Percentiles rank a stretch among this genome's conserved stretches.
These are phyloP conservation scores for Dyspetes luteomarginatus DNA, from an alignment of 2,888 invertebrate species.

Conservation along the genomic window DNA sequence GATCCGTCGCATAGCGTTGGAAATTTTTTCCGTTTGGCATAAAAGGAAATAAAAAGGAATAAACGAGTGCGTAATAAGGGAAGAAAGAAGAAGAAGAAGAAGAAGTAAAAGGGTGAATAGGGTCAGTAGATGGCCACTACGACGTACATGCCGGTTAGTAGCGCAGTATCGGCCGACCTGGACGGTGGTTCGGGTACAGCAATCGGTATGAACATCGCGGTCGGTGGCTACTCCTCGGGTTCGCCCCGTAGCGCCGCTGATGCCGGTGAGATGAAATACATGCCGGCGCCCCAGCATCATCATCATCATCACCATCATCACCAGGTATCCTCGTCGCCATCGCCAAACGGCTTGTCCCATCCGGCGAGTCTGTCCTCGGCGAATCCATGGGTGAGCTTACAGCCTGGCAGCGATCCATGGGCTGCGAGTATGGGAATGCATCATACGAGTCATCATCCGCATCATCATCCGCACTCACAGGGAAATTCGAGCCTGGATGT, in stretches of 20 bases:
- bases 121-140: constrained; percentile 94
- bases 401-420: constrained; percentile 92
- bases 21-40: not conserved
- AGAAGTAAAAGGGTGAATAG: constrained; percentile 83
- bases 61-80: not conserved
- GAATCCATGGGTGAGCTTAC: constrained; percentile 94
- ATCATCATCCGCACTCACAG: constrained; percentile 86
- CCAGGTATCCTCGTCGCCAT: constrained; percentile 88
- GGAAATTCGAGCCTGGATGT: constrained; percentile 87
- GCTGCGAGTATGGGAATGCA: constrained; percentile 89
- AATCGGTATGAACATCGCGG: constrained; percentile 89
- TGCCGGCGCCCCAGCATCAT: constrained; percentile 92
- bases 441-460: constrained; percentile 87
- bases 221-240: constrained; percentile 90
- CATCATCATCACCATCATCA: constrained; percentile 91
- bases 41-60: too few species aligned
- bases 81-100: constrained; percentile 82
- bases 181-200: constrained; percentile 87
- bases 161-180: constrained; percentile 90
- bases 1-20: constrained; percentile 68
- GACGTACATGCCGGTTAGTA: constrained; percentile 94
- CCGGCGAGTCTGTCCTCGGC: constrained; percentile 85
- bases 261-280: constrained; percentile 97
- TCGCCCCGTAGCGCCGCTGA: constrained; percentile 94
- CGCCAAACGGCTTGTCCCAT: constrained; percentile 86